These are phyloP conservation scores for Nothocercus julius DNA, from an alignment of 2,113 vertebrate species.

Conservation along the genomic window DNA sequence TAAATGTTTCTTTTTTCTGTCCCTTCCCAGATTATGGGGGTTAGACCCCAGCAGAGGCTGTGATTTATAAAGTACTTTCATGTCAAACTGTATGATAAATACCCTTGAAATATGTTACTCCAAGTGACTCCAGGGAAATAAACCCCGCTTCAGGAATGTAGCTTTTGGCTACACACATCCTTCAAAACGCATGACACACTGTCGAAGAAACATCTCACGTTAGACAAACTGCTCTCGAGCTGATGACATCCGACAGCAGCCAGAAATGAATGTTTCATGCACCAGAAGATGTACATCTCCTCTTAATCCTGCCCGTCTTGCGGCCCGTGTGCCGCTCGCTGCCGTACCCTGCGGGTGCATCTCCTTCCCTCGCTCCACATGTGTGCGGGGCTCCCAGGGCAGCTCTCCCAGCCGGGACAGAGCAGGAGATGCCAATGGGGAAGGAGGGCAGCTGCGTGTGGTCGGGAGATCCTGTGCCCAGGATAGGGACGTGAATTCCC, in stretches of 20 bases:
- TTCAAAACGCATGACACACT: constrained; percentile 13
- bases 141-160: constrained; percentile 7
- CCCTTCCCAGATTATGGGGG: neutral
- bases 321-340: neutral
- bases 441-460: too few relatives aligned
- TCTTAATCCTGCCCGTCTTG: constrained; percentile 16
- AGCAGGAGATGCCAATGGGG: neutral
- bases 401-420: too few relatives aligned
- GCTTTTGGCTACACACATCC: neutral
- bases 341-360: neutral
- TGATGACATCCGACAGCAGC: constrained; percentile 25
- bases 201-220: constrained; percentile 19
- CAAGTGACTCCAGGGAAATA: constrained; percentile 14
- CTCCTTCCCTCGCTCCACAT: neutral
- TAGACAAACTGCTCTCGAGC: neutral
- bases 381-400: neutral
- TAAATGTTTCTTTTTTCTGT: neutral
- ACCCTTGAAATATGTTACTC: neutral
- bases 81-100: constrained; percentile 1
- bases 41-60: neutral
- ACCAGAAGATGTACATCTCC: constrained; percentile 32
- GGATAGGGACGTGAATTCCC: neutral
- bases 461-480: too few relatives aligned
- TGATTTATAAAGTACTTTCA: neutral
- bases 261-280: neutral